These are phyloP conservation scores for Megalonaias nervosa DNA, from an alignment of 1,140 invertebrate genomes.

Conservation along the genomic window DNA sequence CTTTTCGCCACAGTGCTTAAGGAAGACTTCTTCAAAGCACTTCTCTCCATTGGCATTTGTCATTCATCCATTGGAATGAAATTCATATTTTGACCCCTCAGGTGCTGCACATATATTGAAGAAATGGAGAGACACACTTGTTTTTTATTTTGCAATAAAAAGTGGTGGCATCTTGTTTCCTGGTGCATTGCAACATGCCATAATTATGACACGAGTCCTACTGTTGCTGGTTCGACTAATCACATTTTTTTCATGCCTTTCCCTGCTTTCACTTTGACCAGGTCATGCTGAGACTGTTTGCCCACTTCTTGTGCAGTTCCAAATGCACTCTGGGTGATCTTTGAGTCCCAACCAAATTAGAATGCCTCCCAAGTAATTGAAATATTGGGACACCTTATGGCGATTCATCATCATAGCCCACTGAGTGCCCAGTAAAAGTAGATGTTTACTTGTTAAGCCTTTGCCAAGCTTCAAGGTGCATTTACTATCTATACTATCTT, in stretches of 20 bases:
- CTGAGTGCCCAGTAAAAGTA: too few relatives aligned
- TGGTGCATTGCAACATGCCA: slow-evolving; percentile 36
- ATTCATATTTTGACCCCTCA: slow-evolving; percentile 21
- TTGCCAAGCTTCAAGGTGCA: too few relatives aligned
- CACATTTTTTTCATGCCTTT: slow-evolving; percentile 21
- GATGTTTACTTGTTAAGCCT: too few relatives aligned
- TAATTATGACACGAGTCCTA: slow-evolving; percentile 26
- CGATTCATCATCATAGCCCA: too few relatives aligned
- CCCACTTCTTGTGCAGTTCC: slow-evolving; percentile 15
- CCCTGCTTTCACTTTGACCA: slow-evolving; percentile 9
- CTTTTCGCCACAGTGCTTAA: slow-evolving; percentile 36
- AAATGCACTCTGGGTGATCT: too few relatives aligned
- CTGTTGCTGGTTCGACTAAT: background rate
- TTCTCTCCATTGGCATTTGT: slow-evolving; percentile 20
- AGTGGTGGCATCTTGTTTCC: slow-evolving; percentile 39
- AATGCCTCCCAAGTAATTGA: too few relatives aligned
- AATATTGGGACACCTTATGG: too few relatives aligned
- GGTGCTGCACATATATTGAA: slow-evolving; percentile 29
- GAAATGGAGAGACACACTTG: slow-evolving; percentile 13
- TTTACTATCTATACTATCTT: too few relatives aligned
- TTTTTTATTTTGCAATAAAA: slow-evolving; percentile 38
- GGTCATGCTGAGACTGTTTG: slow-evolving; percentile 20
- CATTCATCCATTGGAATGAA: slow-evolving; percentile 39
- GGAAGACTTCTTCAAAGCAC: slow-evolving; percentile 39
- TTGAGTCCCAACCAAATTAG: too few relatives aligned